phyloP scores from a whole-genome alignment of 2,113 vertebrate species.

The Lagopus muta region DNA sequence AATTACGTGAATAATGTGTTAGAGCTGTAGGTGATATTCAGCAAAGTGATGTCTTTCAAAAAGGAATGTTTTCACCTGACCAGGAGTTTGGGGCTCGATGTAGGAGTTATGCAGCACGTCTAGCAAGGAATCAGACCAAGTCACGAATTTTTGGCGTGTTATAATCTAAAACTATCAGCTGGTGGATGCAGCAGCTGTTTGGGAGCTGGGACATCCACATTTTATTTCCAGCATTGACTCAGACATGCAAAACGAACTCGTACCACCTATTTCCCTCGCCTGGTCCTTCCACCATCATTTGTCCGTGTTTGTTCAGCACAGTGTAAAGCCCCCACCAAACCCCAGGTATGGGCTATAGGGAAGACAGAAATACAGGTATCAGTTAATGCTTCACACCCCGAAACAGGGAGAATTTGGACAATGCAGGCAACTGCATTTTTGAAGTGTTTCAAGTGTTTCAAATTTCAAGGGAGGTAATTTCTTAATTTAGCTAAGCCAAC shows the following conservation, averaged over 20 bases:
- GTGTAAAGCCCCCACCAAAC: not conserved
- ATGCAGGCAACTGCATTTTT: not conserved
- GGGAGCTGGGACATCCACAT: not conserved
- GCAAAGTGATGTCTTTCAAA: not conserved
- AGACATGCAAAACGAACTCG: not conserved
- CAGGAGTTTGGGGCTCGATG: not conserved
- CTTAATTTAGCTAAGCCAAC: slow-evolving; percentile 36
- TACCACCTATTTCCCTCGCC: rapidly evolving
- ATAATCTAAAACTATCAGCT: not conserved
- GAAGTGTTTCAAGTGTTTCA: not conserved
- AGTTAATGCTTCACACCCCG: not conserved
- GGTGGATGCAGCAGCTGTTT: not conserved
- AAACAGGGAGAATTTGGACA: slow-evolving; percentile 6
- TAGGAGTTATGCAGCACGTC: not conserved
- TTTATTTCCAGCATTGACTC: not conserved
- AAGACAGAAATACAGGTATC: not conserved
- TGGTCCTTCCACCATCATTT: not conserved
- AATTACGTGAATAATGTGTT: not conserved
- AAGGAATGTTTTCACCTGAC: not conserved
- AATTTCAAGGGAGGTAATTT: slow-evolving; percentile 23
- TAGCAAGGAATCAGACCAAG: not conserved
- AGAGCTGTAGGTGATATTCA: slow-evolving; percentile 20
- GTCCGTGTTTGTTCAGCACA: not conserved
- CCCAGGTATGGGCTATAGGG: not conserved
- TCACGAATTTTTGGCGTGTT: not conserved